Conservation (phyloP, 2,888 invertebrate species). For the Itoplectis maculator region DNA sequence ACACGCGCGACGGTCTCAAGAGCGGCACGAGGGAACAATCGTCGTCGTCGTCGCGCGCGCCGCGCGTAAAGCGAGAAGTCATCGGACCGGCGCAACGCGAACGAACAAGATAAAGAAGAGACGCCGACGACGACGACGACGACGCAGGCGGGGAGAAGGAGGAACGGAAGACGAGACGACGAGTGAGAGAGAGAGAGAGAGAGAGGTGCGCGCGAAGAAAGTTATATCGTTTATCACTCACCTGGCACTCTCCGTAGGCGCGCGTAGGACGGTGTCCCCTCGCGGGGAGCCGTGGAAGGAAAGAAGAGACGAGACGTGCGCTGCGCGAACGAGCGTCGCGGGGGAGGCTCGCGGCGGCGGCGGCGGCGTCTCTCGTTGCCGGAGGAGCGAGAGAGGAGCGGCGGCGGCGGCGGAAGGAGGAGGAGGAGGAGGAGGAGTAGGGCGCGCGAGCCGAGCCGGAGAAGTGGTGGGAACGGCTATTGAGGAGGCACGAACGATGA, state of each 20-base stretch:
- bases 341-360: slow-evolving; percentile 43
- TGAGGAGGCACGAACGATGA: slow-evolving; percentile 21
- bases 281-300: slow-evolving; percentile 70
- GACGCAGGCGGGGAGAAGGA: slow-evolving; percentile 18
- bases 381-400: too few relatives aligned
- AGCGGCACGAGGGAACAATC: neutral
- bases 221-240: slow-evolving; percentile 82
- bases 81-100: slow-evolving; percentile 10
- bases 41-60: neutral
- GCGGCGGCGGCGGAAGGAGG: too few relatives aligned
- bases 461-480: slow-evolving; percentile 59
- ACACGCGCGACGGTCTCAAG: neutral
- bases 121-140: neutral
- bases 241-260: slow-evolving; percentile 78
- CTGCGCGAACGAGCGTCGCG: slow-evolving; percentile 53
- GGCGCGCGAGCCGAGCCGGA: slow-evolving; percentile 33
- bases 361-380: slow-evolving; percentile 33
- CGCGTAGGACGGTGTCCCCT: slow-evolving; percentile 75
- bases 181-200: slow-evolving; percentile 27
- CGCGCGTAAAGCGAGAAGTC: slow-evolving; percentile 1
- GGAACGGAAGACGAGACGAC: slow-evolving; percentile 2
- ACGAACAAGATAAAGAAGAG: slow-evolving; percentile 13
- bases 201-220: slow-evolving; percentile 74
- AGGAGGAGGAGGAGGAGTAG: slow-evolving; percentile 27
- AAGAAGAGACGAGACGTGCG: slow-evolving; percentile 69